Base-by-base conservation (phyloP, 37 sponge, comb jelly and placozoan genomes). In the Tethya wilhelma region DNA sequence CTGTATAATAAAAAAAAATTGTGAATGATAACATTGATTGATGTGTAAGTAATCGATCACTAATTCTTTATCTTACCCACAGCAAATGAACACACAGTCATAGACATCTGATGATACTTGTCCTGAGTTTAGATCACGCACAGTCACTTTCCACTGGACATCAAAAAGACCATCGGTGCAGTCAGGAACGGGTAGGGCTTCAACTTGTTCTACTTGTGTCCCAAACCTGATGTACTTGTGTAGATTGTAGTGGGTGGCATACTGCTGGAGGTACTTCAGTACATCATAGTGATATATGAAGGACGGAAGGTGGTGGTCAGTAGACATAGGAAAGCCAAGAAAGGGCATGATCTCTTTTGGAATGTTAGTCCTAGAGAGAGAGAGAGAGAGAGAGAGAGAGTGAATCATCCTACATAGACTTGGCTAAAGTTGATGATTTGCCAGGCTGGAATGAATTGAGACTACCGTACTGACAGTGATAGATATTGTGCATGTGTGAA, bases 51-150 rank as follows among this genome's bases (percentile, higher is more conserved):
- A n/a, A n/a, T n/a, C n/a, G 53, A 8, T n/a, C n/a, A n/a, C n/a
- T n/a, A n/a, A n/a, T n/a, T n/a, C n/a, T 44, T n/a, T 22, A 29
- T 64, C 90, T 84, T 75, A 94, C 95, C 95, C 95, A 90, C 79
- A 87, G 56, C 92, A 90, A 1, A 94, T 68, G 25, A 94, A 14
- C 2, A 94, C 86, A n/a, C 67, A 67, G 79, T 94, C 89, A 73
- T 56, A 94, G 6, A 68, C 55, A 23, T 84, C 74, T 11, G 57
- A 37, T 25, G 62, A 38, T 22, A n/a, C 71, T 7, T 64, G 11
- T 11, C 60, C 57, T 46, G 82, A 58, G 17, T 20, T n/a, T 63
- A 79, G 14, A 64, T 82, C 56, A 26, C 42, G 44, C 0, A 64
- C 76, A 14, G 64, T 65, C 28, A 93, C 77, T 33, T 38, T 56